Conservation (phyloP, 2,113 vertebrate genomes). For the Eira barbara region DNA sequence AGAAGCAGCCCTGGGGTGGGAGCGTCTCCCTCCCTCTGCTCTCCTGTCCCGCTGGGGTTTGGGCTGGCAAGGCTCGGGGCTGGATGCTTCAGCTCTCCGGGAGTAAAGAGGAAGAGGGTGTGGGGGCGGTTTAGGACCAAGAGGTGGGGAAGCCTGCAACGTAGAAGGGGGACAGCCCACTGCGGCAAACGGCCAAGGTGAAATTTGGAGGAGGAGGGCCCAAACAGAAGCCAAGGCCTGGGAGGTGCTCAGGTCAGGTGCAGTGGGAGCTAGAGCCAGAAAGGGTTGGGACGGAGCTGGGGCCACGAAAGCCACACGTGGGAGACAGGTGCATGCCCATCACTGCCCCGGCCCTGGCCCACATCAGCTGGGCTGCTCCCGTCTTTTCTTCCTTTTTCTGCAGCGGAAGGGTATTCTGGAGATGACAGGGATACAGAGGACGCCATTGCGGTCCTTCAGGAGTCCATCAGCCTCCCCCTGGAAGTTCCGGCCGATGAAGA, state of each 20-base stretch:
- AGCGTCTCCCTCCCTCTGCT: not conserved
- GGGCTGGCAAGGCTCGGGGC: not conserved
- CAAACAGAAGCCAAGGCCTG: not conserved
- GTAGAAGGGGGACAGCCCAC: not conserved
- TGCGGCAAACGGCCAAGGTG: not conserved
- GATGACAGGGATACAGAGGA: not conserved
- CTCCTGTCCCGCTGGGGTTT: not conserved
- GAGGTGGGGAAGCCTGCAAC: not conserved
- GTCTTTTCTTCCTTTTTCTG: not conserved
- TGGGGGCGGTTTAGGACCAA: not conserved
- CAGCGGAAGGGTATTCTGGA: constrained; percentile 55
- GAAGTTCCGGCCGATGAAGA: constrained; percentile 19
- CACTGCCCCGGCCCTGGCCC: not conserved
- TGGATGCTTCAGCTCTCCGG: not conserved
- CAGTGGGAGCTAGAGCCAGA: not conserved
- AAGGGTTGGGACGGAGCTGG: not conserved
- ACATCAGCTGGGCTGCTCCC: not conserved
- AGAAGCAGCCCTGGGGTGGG: not conserved
- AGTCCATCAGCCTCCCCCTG: constrained; percentile 28
- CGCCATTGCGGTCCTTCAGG: not conserved
- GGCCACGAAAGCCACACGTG: not conserved
- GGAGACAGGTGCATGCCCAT: fast-evolving
- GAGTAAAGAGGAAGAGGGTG: not conserved
- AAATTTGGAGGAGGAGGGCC: not conserved
- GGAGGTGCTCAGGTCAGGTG: not conserved